Conservation (phyloP, 2,888 invertebrate species). For the Pollenia griseotomentosa region DNA sequence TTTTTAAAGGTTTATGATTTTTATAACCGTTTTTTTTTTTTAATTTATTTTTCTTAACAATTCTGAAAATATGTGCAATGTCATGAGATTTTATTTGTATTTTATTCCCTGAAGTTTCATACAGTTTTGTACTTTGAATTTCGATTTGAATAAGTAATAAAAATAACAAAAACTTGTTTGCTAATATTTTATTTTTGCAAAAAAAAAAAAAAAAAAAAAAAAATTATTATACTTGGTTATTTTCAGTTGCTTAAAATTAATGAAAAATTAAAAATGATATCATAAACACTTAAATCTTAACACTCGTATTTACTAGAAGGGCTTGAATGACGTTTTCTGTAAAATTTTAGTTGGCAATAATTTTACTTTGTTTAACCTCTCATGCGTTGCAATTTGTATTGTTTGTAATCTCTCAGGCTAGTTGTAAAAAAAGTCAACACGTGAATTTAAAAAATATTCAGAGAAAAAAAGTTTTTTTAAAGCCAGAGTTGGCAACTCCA, state of each 20-base stretch:
- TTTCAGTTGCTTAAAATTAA: constrained; percentile 19
- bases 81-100: constrained; percentile 51
- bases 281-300: constrained; percentile 40
- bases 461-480: not conserved
- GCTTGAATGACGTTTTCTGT: constrained; percentile 23
- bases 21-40: not conserved
- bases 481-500: not conserved
- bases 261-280: constrained; percentile 54
- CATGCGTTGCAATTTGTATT: constrained; percentile 36
- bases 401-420: constrained; percentile 15
- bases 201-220: not conserved
- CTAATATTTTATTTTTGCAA: constrained; percentile 35
- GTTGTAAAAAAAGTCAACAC: constrained; percentile 27
- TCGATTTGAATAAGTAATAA: constrained; percentile 21
- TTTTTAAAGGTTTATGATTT: constrained; percentile 1
- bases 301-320: constrained; percentile 16
- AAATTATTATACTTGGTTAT: constrained; percentile 40
- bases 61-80: constrained; percentile 37
- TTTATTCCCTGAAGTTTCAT: constrained; percentile 19
- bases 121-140: constrained; percentile 34
- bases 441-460: constrained; percentile 12
- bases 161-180: constrained; percentile 35
- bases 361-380: constrained; percentile 3
- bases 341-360: constrained; percentile 45
- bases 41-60: constrained; percentile 17